phyloP scores from a whole-genome alignment of 2,797 vertebrate genomes.

The Knipowitschia caucasica region DNA sequence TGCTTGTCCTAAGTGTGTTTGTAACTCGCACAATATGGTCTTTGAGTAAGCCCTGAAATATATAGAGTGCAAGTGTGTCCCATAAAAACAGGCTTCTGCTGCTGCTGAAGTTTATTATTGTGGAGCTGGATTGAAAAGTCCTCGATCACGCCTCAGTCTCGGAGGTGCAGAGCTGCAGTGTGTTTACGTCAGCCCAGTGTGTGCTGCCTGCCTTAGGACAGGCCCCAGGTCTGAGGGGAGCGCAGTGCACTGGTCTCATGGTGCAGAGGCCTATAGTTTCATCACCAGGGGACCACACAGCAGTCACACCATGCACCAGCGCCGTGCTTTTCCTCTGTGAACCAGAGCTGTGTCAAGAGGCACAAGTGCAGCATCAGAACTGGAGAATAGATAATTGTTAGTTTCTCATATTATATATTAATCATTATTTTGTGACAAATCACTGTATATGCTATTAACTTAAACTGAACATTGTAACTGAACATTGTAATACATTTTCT shows the following conservation, averaged over 20 bases:
- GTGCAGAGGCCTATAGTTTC: conserved; percentile 41
- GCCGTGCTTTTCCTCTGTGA: conserved; percentile 29
- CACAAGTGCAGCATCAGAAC: conserved; percentile 12
- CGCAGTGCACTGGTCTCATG: conserved; percentile 49
- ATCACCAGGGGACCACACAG: conserved; percentile 43
- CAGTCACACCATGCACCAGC: conserved; percentile 39
- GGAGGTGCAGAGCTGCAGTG: conserved; percentile 42
- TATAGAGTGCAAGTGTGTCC: conserved; percentile 8
- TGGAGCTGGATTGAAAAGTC: conserved; percentile 35
- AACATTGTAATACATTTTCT: conserved; percentile 12
- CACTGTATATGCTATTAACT: not conserved
- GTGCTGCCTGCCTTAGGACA: conserved; percentile 58
- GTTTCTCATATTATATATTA: no score
- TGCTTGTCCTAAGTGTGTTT: conserved; percentile 38
- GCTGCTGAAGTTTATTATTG: conserved; percentile 42
- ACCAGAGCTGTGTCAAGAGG: conserved; percentile 12
- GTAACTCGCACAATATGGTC: conserved; percentile 26
- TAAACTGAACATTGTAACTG: conserved; percentile 3
- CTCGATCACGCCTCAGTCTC: conserved; percentile 46
- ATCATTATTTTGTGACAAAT: no score
- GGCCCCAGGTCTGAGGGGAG: conserved; percentile 45
- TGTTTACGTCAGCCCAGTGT: conserved; percentile 76
- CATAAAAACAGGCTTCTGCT: conserved; percentile 32
- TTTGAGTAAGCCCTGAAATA: conserved; percentile 23
- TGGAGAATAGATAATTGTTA: conserved; percentile 16